These are phyloP conservation scores for Halichoerus grypus DNA, from an alignment of 2,113 vertebrate genomes.

Conservation along the genomic window DNA sequence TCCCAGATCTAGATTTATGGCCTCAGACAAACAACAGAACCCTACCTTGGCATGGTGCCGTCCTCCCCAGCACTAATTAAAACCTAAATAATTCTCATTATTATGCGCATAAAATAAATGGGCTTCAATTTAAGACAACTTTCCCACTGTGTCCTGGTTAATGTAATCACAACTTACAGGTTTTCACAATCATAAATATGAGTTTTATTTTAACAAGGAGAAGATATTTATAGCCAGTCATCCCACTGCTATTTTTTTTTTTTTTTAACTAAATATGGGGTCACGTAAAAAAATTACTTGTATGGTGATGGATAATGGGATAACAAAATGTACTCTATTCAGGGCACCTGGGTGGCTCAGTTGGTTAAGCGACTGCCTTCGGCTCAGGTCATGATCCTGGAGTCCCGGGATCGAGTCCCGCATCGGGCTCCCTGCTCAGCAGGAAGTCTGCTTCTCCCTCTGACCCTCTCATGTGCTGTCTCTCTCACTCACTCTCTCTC, in stretches of 20 bases:
- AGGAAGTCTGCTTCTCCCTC: no score
- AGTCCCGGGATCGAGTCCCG: no score
- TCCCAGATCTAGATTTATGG: constrained; percentile 59
- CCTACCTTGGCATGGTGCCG: constrained; percentile 30
- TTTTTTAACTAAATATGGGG: neutral
- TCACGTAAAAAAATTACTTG: constrained; percentile 46
- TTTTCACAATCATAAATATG: neutral
- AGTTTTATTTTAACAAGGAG: constrained; percentile 64
- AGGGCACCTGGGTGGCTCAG: neutral
- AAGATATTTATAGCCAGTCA: constrained; percentile 45
- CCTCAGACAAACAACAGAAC: constrained; percentile 61
- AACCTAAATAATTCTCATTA: constrained; percentile 66
- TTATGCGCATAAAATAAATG: constrained; percentile 61
- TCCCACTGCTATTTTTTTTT: neutral
- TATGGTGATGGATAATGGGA: constrained; percentile 49
- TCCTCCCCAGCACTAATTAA: constrained; percentile 61
- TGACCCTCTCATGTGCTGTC: no score
- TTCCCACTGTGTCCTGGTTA: constrained; percentile 43
- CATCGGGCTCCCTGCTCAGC: no score
- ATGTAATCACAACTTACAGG: constrained; percentile 7
- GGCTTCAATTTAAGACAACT: constrained; percentile 63
- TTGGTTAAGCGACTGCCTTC: no score
- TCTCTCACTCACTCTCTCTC: no score
- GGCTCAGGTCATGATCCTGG: no score
- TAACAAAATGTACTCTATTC: constrained; percentile 50